A percentile compares a stretch with the other conserved stretches of the same genome.
These are phyloP conservation scores for Drosophila kepulauana DNA, from an alignment of 1,140 invertebrate species.

Conservation along the genomic window DNA sequence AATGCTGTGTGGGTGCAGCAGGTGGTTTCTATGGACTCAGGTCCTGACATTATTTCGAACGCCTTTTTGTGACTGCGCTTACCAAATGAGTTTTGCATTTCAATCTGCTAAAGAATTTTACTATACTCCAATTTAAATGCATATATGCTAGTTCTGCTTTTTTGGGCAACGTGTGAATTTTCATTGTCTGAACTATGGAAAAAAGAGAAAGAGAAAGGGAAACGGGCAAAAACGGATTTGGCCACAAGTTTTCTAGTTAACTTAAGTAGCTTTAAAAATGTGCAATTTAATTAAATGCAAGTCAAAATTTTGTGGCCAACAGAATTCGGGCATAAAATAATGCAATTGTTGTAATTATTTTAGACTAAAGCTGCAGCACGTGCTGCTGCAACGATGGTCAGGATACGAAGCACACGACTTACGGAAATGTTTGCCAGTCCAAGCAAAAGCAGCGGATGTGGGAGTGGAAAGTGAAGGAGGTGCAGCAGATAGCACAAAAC, in stretches of 20 bases:
- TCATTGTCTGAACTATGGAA: conserved; percentile 6
- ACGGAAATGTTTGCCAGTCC: conserved; percentile 48
- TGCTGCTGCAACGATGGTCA: conserved; percentile 31
- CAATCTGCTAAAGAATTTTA: conserved; percentile 31
- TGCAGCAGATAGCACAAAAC: not conserved
- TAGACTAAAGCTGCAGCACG: conserved; percentile 59
- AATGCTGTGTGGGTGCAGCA: conserved; percentile 58
- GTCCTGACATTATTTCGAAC: conserved; percentile 41
- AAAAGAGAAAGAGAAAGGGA: not conserved
- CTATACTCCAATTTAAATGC: conserved; percentile 15
- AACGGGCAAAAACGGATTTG: conserved; percentile 24
- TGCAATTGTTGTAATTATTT: conserved; percentile 78
- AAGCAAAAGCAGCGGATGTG: not conserved
- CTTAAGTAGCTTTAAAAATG: conserved; percentile 70
- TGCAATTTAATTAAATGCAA: conserved; percentile 76
- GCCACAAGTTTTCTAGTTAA: conserved; percentile 73
- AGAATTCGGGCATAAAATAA: conserved; percentile 50
- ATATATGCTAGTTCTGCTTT: conserved; percentile 28
- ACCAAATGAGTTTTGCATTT: conserved; percentile 56
- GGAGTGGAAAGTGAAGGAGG: not conserved
- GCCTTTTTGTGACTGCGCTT: conserved; percentile 35
- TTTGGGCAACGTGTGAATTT: conserved; percentile 46
- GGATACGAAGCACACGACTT: conserved; percentile 49
- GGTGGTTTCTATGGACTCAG: conserved; percentile 69
- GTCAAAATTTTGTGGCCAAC: conserved; percentile 42